Conservation (phyloP, 2,888 invertebrate species). For the Cheilosia pagana region DNA sequence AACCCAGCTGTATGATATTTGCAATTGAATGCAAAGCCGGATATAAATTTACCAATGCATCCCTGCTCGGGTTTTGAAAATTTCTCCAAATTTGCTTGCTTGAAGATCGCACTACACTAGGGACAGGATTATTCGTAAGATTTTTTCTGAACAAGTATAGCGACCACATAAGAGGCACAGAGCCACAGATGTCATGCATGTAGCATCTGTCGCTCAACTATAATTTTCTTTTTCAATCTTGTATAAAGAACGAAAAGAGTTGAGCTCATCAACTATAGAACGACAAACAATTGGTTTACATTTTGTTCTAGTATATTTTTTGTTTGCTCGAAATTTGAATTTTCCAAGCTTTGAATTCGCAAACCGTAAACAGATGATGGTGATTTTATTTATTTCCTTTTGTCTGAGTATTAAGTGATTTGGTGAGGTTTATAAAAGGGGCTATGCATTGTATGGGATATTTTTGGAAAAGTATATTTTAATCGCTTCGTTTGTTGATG, state of each 20-base stretch:
- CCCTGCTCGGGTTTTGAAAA: conserved; percentile 4
- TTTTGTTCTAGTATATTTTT: background rate
- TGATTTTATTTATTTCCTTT: conserved; percentile 2
- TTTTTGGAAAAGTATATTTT: too few species aligned
- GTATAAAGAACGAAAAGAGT: conserved; percentile 12
- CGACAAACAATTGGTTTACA: conserved; percentile 49
- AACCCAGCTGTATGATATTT: background rate
- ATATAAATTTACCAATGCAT: conserved; percentile 39
- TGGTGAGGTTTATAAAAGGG: background rate
- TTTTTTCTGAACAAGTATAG: background rate
- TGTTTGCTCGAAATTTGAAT: conserved; percentile 1
- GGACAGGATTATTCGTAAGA: conserved; percentile 14
- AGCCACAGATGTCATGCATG: background rate
- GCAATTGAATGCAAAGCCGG: conserved; percentile 35
- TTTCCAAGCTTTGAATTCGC: conserved; percentile 1
- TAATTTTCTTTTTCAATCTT: conserved; percentile 2
- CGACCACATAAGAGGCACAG: background rate
- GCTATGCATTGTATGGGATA: background rate
- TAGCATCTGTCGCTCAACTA: background rate
- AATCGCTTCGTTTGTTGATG: too few species aligned
- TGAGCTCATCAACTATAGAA: conserved; percentile 44
- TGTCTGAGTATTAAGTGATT: conserved; percentile 10
- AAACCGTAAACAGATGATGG: conserved; percentile 30
- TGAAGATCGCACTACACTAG: background rate
- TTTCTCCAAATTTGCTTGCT: conserved; percentile 5